Evolutionary conservation across 64 coral and sea anemone species (phyloP).

Genomic region (Dendronephthya gigantea): DNA sequence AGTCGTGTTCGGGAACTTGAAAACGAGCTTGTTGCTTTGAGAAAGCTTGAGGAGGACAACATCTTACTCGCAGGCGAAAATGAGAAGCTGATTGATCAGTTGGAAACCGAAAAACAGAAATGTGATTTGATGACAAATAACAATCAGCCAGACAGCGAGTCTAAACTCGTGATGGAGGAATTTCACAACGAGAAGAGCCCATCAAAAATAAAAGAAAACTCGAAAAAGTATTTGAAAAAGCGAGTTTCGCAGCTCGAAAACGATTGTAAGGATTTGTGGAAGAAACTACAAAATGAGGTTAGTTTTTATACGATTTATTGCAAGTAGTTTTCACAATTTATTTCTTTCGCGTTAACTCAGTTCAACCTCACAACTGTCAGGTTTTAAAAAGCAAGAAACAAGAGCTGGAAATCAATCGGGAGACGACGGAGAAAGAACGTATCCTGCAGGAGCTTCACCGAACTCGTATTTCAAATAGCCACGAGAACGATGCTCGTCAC

Average conservation of each 20-base stretch:
- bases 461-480: background rate
- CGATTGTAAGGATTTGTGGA: conserved; percentile 1
- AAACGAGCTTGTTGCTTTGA: background rate
- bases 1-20: background rate
- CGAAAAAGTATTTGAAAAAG: conserved; percentile 4
- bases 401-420: background rate
- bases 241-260: background rate
- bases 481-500: background rate
- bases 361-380: too few relatives aligned
- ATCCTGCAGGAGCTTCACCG: background rate
- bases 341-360: too few relatives aligned
- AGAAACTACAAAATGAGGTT: background rate
- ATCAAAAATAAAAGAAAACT: background rate
- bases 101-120: background rate
- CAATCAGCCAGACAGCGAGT: background rate
- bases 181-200: background rate
- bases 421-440: background rate
- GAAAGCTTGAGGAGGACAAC: background rate
- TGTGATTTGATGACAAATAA: background rate
- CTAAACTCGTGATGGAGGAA: background rate
- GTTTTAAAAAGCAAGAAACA: background rate
- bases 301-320: too few relatives aligned
- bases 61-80: background rate
- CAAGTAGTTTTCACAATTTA: too few relatives aligned
- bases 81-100: background rate